phyloP scores from a whole-genome alignment of 23 tunicate genomes.

The Trididemnum clinides region DNA sequence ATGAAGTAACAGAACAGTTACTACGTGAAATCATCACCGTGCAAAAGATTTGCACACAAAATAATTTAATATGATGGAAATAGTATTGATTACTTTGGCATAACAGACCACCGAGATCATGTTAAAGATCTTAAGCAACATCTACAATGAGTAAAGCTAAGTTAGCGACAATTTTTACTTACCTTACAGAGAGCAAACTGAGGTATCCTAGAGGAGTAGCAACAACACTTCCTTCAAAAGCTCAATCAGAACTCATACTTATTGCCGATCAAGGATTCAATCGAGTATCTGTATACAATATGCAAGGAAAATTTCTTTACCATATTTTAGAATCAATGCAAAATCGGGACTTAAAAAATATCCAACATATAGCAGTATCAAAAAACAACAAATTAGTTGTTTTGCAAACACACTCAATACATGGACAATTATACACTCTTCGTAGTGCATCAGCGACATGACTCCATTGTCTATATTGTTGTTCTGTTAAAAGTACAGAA shows the following conservation, averaged over 20 bases:
- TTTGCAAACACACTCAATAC: conserved; percentile 47
- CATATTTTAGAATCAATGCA: conserved; percentile 34
- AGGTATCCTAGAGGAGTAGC: conserved; percentile 60
- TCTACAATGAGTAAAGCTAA: too few species aligned
- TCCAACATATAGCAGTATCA: conserved; percentile 32
- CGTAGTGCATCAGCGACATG: too few species aligned
- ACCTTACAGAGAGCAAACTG: conserved; percentile 46
- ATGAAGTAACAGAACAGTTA: too few species aligned
- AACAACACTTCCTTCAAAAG: conserved; percentile 11
- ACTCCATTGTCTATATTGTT: too few species aligned
- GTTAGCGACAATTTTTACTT: too few species aligned
- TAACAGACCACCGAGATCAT: too few species aligned
- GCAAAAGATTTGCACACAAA: too few species aligned
- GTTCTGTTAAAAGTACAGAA: too few species aligned
- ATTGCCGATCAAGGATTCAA: conserved; percentile 80
- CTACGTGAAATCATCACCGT: too few species aligned
- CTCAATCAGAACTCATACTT: conserved; percentile 51
- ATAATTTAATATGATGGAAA: too few species aligned
- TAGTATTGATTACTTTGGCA: too few species aligned
- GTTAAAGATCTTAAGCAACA: too few species aligned
- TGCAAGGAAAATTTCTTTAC: conserved; percentile 46
- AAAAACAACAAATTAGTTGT: conserved; percentile 28
- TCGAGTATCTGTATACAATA: conserved; percentile 42
- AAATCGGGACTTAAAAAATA: conserved; percentile 34
- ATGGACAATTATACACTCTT: conserved; percentile 37